Conservation (phyloP, 2,888 invertebrate species). For the Prosapia bicincta region DNA sequence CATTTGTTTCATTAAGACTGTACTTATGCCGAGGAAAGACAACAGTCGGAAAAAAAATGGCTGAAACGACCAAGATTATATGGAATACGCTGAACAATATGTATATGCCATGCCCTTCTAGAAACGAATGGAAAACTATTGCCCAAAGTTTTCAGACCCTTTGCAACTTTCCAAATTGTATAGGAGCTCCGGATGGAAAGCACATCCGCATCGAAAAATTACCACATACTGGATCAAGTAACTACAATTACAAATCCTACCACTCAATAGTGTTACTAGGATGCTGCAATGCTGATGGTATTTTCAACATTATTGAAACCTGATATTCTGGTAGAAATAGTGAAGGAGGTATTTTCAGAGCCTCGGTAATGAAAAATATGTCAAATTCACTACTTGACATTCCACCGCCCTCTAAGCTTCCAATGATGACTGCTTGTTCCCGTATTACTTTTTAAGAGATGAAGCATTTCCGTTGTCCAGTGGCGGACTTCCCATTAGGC, state of each 20-base stretch:
- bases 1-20: slow-evolving; percentile 32
- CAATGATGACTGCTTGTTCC: slow-evolving; percentile 28
- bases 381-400: slow-evolving; percentile 26
- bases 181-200: slow-evolving; percentile 38
- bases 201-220: too few species aligned
- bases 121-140: slow-evolving; percentile 37
- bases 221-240: slow-evolving; percentile 37
- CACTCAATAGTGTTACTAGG: slow-evolving; percentile 41
- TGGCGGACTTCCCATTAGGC: too few species aligned
- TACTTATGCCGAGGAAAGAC: slow-evolving; percentile 38
- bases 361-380: slow-evolving; percentile 35
- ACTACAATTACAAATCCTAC: slow-evolving; percentile 42
- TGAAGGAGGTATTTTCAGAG: slow-evolving; percentile 41
- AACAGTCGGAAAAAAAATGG: slow-evolving; percentile 34
- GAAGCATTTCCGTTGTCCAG: too few species aligned
- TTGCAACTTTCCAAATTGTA: slow-evolving; percentile 41
- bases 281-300: slow-evolving; percentile 40
- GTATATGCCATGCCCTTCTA: slow-evolving; percentile 36
- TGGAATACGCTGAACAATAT: slow-evolving; percentile 34
- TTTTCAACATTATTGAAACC: slow-evolving; percentile 41
- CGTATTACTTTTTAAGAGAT: too few species aligned
- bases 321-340: slow-evolving; percentile 41
- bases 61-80: slow-evolving; percentile 35
- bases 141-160: slow-evolving; percentile 38
- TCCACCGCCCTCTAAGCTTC: slow-evolving; percentile 4